Evolutionary conservation across 1,140 invertebrate species (phyloP), one percentile per base, ranked within the genome.

Genomic region (Proales similis): DNA sequence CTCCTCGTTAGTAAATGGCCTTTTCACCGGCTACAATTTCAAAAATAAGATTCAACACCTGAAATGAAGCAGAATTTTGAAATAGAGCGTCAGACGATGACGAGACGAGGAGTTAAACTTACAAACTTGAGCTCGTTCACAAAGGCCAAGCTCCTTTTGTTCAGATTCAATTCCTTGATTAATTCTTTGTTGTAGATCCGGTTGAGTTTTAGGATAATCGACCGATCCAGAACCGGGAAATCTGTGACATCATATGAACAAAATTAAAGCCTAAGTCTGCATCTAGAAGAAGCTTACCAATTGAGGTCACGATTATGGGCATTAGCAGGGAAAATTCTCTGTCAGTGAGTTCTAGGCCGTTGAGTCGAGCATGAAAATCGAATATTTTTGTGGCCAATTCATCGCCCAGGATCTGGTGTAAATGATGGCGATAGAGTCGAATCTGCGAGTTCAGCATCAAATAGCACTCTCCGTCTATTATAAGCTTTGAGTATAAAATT

Each of bases 381-480:
- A 53, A 53, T 6, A 53, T 53, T 14, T 39, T 19, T 6, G 38
- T 38, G 9, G 48, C 38, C 9, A 53, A 19, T 36, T 53, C 48
- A 39, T 53, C 42, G 17, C 1, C 42, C 11, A 39, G 42, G 30
- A 53, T 38, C 27, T 53, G 38, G 38, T 53, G 33, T 38, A 53
- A 39, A 24, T 39, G 42, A 53, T 38, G 42, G 38, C 48, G 30
- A 53, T 38, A 39, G 6, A 38, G 42, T 38, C 42, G 48, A 39
- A 53, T 38, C 12, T 53, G 38, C 9, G 48, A 24, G 22, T 53
- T 38, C 5, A 53, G 6, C 30, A 53, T 53, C 27, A 53, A 36
- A 38, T 53, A 53, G 17, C 38, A 53, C 27, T 53, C 48, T 27
- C 48, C 48, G 27, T 53, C 30, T 27, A 53, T 53, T 17, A 53